These are phyloP conservation scores for Morpho helenor DNA, from an alignment of 2,888 invertebrate species.

Conservation along the genomic window DNA sequence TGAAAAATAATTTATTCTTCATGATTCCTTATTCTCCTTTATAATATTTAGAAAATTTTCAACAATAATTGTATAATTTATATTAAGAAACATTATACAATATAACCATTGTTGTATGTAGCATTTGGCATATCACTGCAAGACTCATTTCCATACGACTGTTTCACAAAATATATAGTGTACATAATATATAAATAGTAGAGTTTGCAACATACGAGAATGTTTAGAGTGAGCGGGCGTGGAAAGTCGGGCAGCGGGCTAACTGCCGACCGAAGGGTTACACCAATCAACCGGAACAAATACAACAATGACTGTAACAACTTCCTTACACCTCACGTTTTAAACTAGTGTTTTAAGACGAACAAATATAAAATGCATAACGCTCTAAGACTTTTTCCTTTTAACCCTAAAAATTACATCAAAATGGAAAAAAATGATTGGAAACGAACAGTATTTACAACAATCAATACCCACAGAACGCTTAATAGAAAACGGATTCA, in stretches of 20 bases:
- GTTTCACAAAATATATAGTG: slow-evolving; percentile 60
- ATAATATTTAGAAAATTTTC: slow-evolving; percentile 77
- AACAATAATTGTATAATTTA: slow-evolving; percentile 77
- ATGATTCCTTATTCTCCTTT: slow-evolving; percentile 70
- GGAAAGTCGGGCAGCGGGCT: too few relatives aligned
- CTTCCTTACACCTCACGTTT: slow-evolving; percentile 50
- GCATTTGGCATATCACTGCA: slow-evolving; percentile 77
- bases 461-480: slow-evolving; percentile 47
- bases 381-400: slow-evolving; percentile 48
- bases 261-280: slow-evolving; percentile 23
- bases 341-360: slow-evolving; percentile 47
- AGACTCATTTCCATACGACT: slow-evolving; percentile 53
- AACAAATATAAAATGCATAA: slow-evolving; percentile 72
- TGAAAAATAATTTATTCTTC: slow-evolving; percentile 78
- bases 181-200: slow-evolving; percentile 26
- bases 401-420: slow-evolving; percentile 66
- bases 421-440: slow-evolving; percentile 59
- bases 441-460: slow-evolving; percentile 67
- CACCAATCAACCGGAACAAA: slow-evolving; percentile 52
- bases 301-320: slow-evolving; percentile 61
- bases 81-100: slow-evolving; percentile 69
- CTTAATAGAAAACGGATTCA: slow-evolving; percentile 8
- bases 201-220: slow-evolving; percentile 1
- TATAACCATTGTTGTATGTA: slow-evolving; percentile 71
- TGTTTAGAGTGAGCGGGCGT: neutral